These are phyloP conservation scores for Oryzias woworae DNA, from an alignment of 2,113 vertebrate species.

Conservation along the genomic window DNA sequence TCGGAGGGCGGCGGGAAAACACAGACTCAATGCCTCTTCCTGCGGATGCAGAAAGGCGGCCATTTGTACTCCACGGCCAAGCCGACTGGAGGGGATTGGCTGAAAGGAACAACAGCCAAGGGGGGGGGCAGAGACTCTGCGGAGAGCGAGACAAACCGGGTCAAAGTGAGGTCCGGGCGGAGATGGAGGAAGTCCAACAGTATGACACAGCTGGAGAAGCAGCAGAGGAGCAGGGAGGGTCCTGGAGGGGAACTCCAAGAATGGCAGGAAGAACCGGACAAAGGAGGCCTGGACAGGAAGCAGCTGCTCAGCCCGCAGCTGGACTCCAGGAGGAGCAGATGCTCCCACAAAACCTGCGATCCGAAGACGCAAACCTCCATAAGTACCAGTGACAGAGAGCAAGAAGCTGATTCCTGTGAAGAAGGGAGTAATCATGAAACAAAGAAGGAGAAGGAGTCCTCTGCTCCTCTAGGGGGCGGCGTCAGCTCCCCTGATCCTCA, in stretches of 20 bases:
- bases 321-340: slow-evolving; percentile 7
- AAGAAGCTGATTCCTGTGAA: background rate
- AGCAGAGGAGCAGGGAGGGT: slow-evolving; percentile 39
- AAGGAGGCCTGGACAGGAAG: slow-evolving; percentile 15
- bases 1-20: slow-evolving; percentile 76
- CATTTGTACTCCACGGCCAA: slow-evolving; percentile 70
- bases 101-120: slow-evolving; percentile 55
- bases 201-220: slow-evolving; percentile 35
- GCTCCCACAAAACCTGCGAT: slow-evolving; percentile 23
- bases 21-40: slow-evolving; percentile 76
- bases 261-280: slow-evolving; percentile 50
- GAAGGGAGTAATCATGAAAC: background rate
- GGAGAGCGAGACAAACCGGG: slow-evolving; percentile 49
- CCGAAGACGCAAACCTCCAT: slow-evolving; percentile 10
- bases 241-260: slow-evolving; percentile 33
- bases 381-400: background rate
- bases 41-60: slow-evolving; percentile 72
- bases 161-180: slow-evolving; percentile 63
- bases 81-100: slow-evolving; percentile 60
- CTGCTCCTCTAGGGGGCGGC: slow-evolving; percentile 50
- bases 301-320: slow-evolving; percentile 1
- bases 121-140: slow-evolving; percentile 34
- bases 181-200: slow-evolving; percentile 76
- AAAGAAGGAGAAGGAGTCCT: slow-evolving; percentile 6
- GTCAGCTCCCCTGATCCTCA: background rate